Evolutionary conservation across 2,797 vertebrate species (phyloP), one percentile per base, ranked within the genome.

Genomic region (Mus caroli): DNA sequence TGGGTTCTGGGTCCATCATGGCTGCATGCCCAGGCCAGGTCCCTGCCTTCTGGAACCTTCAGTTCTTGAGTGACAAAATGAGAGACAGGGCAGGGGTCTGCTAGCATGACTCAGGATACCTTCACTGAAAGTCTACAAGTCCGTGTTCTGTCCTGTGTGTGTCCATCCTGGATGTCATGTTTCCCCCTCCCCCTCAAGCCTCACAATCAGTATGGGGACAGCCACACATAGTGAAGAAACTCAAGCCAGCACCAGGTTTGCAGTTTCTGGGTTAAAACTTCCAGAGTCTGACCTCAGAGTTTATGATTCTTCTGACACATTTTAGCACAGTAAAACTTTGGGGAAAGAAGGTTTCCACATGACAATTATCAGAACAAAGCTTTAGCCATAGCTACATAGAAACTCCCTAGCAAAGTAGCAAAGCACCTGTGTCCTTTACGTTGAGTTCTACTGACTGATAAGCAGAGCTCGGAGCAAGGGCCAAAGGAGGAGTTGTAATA

Each of bases 61-160:
- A 28, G 60, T 75, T 96, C 40, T 71, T n/a, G 24, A 64, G 50
- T 26, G 54, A 37, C 20, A 13, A 95, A 91, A 86, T 0, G 7
- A 90, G 31, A 56, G 4, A 8, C 12, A 1, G 37, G 56, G 17
- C 0, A 43, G 10, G 26, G 10, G 17, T n/a, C 20, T 34, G 22
- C 6, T 17, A 0, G 4, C 31, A 0, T 3, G 19, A 9, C 31
- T 62, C 20, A 26, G 56, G 20, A 75, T 34, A 60, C 4, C 19
- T n/a, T 89, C 40, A 17, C 88, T 64, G 73, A 89, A 62, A 50
- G 12, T 50, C 58, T 43, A 17, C 28, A 76, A 76, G 71, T 46
- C 75, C 4, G 3, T 46, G 40, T 76, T 13, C 37, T 28, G 24
- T 46, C 75, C 43, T 76, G 24, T 46, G 37, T 40, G 75, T 28